Evolutionary conservation across 2,888 invertebrate species (phyloP), one percentile per base, ranked within the genome.

Genomic region (Agonopterix alstromeriana): DNA sequence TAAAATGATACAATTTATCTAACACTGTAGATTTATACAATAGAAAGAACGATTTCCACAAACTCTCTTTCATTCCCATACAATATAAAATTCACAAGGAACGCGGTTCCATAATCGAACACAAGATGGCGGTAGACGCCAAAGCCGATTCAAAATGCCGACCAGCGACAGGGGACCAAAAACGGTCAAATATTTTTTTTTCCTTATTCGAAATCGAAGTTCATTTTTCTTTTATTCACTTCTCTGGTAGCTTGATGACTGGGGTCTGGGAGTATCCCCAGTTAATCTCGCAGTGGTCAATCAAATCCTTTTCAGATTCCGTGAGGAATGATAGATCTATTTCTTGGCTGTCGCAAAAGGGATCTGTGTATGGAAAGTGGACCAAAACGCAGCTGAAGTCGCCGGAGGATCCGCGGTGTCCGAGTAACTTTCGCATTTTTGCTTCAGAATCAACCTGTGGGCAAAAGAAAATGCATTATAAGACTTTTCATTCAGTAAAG

Each of bases 231-330:
- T 53, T 54, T 53, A 56, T 80, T 90, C 91, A 92, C 86, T 91
- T 90, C 66, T 89, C 90, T 2, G 94, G 94, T 46, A 94, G 73
- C 72, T 92, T 91, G 54, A 94, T 90, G 49, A 93, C 90, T 52
- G 93, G 93, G 57, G 90, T 84, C 55, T 92, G 90, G 36, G 90
- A 87, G 61, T 90, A 89, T 54, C 91, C 92, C 89, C 93, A 90
- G 52, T 90, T 91, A 53, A 89, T 88, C 65, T 93, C 93, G 64
- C 93, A 94, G 69, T 92, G 91, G 56, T 93, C 92, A 27, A 93
- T 90, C 57, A 94, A 65, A 46, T 90, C 85, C 63, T 90, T 91
- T 65, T 94, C 94, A 0, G 90, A 75, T 35, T 91, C 90, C 0
- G 92, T 90, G 44, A 93, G 76, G 10, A 80, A 68, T 50, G 91